Conservation (phyloP, 2,797 vertebrate species). For the Gallirallus australis region DNA sequence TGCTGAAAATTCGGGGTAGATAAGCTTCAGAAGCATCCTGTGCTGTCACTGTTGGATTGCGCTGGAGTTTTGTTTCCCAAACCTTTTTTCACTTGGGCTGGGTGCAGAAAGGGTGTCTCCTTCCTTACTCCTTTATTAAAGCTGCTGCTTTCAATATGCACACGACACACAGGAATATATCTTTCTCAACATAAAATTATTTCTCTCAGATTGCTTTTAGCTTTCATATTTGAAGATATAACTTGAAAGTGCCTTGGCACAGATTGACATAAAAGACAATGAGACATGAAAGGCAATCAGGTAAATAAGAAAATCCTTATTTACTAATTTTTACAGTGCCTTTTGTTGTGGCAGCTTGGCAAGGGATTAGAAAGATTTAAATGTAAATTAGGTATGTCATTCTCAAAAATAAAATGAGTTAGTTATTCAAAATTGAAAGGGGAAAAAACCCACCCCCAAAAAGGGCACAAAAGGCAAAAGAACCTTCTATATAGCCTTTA, state of each 20-base stretch:
- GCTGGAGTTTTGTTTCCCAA: not conserved
- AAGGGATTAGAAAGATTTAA: constrained; percentile 35
- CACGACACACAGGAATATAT: not conserved
- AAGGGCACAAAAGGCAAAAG: not conserved
- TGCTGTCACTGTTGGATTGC: not conserved
- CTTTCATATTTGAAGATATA: not conserved
- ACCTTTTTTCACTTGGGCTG: not conserved
- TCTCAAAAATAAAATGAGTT: constrained; percentile 12
- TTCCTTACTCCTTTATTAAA: not conserved
- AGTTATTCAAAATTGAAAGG: not conserved
- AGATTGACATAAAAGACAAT: constrained; percentile 11
- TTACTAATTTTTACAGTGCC: constrained; percentile 25
- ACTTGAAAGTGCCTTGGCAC: not conserved
- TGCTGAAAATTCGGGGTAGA: not conserved
- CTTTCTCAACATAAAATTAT: not conserved
- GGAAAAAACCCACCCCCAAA: rapidly evolving
- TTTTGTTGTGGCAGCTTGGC: not conserved
- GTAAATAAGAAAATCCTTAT: constrained; percentile 37
- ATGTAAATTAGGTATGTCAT: constrained; percentile 36
- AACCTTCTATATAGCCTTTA: not conserved
- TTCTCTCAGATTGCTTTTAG: not conserved
- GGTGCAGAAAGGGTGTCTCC: not conserved
- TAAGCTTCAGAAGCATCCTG: not conserved
- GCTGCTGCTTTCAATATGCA: not conserved
- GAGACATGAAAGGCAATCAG: constrained; percentile 27